phyloP scores from a whole-genome alignment of 2,888 invertebrate species.

The Archips xylosteana region DNA sequence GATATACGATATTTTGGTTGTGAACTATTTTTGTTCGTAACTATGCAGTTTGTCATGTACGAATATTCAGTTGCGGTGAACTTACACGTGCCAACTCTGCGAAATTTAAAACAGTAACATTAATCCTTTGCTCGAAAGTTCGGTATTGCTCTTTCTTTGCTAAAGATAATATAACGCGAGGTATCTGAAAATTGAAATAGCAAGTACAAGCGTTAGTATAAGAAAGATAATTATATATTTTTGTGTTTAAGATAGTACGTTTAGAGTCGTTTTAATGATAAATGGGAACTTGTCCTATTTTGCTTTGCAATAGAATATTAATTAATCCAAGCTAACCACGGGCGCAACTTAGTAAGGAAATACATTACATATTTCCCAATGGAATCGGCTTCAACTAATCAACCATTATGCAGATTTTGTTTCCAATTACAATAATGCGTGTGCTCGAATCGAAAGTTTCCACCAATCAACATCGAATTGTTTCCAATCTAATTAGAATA shows the following conservation, averaged over 20 bases:
- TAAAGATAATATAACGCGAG: not conserved
- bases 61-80: slow-evolving; percentile 12
- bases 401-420: slow-evolving; percentile 5
- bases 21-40: slow-evolving; percentile 27
- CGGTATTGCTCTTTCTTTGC: not conserved
- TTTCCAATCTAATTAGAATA: slow-evolving; percentile 22
- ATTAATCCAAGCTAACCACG: too few species aligned
- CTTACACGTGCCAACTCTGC: slow-evolving; percentile 20
- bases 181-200: too few species aligned
- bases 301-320: too few species aligned
- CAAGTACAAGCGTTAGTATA: not conserved
- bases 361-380: not conserved
- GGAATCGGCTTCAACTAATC: not conserved
- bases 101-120: not conserved
- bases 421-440: slow-evolving; percentile 9
- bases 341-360: too few species aligned
- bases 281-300: too few species aligned
- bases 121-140: not conserved
- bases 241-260: too few species aligned
- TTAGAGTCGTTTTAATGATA: too few species aligned
- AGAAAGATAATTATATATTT: too few species aligned
- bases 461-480: slow-evolving; percentile 12
- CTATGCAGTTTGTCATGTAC: slow-evolving; percentile 33
- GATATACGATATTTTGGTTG: slow-evolving; percentile 33
- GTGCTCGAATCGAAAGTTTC: slow-evolving; percentile 3